Evolutionary conservation across 1,140 invertebrate genomes (phyloP).

Genomic region (Arion vulgaris): DNA sequence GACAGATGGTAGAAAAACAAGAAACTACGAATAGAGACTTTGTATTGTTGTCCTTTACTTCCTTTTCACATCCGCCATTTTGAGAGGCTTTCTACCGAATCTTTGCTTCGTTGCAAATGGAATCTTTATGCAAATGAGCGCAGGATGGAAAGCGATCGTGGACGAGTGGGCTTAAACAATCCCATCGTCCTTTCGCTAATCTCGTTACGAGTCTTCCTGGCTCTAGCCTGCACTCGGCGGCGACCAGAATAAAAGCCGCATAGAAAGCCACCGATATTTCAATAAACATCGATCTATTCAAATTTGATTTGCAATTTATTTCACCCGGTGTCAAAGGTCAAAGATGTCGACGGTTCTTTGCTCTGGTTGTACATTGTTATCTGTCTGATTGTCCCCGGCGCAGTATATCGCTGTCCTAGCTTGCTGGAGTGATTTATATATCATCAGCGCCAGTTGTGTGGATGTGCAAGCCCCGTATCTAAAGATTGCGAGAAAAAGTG

Average conservation of each 20-base stretch:
- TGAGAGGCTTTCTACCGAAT: background rate
- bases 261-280: conserved; percentile 29
- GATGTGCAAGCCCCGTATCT: too few relatives aligned
- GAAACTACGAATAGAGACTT: conserved; percentile 13
- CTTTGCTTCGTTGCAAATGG: conserved; percentile 11
- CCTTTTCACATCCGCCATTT: conserved; percentile 22
- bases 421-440: too few relatives aligned
- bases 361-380: background rate
- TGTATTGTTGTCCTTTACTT: conserved; percentile 5
- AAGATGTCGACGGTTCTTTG: background rate
- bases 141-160: background rate
- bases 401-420: too few relatives aligned
- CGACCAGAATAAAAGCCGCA: background rate
- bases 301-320: conserved; percentile 32
- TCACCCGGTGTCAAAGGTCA: conserved; percentile 22
- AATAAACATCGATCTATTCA: conserved; percentile 18
- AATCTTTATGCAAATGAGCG: conserved; percentile 35
- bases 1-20: conserved; percentile 26
- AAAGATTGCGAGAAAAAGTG: too few relatives aligned
- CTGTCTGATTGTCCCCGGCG: background rate
- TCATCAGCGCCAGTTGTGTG: too few relatives aligned
- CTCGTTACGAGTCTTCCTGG: conserved; percentile 9
- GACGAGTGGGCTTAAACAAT: conserved; percentile 18
- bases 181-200: background rate
- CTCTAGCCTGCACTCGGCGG: background rate